Evolutionary conservation across 2,113 vertebrate species (phyloP), one percentile per base, ranked within the genome.

Genomic region (Trachemys scripta): DNA sequence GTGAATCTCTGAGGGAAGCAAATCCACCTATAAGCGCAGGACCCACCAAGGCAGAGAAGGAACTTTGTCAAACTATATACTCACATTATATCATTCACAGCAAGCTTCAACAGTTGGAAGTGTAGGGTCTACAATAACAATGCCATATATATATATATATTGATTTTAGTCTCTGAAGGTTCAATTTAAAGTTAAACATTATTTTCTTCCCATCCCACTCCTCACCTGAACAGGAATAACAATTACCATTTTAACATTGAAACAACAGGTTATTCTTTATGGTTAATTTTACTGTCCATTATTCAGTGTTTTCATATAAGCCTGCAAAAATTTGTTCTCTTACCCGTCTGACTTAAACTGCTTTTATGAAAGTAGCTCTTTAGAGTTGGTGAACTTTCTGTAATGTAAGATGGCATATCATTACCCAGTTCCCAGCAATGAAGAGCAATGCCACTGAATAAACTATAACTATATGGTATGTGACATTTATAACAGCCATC

Each of bases 401-500:
- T 88, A 84, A 65, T 82, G 65, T 93, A 96, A 85, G 93, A 89
- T 82, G 97, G 85, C 85, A 72, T 94, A 89, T 95, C 90, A 93
- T 97, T 97, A 95, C 91, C 89, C 83, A 85, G 91, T 97, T 97
- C 91, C 88, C 84, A 87, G 96, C 88, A 94, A 14, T 65, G 42
- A 87, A 89, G 87, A 94, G 92, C 88, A 92, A 78, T 89, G 91
- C 65, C 84, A 91, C 88, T 91, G 96, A 97, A 95, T 95, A 92
- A 83, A 54, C 89, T 96, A 90, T 97, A 97, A 97, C 95, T 96
- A 94, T 93, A 92, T 79, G 45, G 81, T 97, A 95, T 81, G 91
- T 96, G 96, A 93, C 96, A 97, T 97, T 97, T 97, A 91, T 95
- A 97, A 91, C 90, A 97, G 92, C 90, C 97, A 85, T 85, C 83